phyloP scores from a whole-genome alignment of 1,140 invertebrate species.

The Philopotamus ludificatus region DNA sequence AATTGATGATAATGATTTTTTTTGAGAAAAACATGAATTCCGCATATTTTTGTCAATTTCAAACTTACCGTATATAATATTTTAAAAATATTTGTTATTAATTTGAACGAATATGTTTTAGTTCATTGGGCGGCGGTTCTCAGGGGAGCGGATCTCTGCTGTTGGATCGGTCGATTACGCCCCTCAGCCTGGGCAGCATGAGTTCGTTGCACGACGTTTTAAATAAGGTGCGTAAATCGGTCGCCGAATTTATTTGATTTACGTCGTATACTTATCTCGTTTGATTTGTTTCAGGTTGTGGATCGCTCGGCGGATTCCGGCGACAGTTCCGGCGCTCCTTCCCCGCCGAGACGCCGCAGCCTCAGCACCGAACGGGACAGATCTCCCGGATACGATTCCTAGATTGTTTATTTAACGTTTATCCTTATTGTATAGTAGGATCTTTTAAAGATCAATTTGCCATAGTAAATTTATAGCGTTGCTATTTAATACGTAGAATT shows the following conservation, averaged over 20 bases:
- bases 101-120: constrained; percentile 34
- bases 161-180: constrained; percentile 62
- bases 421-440: background rate
- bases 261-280: background rate
- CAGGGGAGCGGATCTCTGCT: constrained; percentile 52
- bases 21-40: background rate
- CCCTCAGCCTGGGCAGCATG: constrained; percentile 69
- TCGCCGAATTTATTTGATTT: background rate
- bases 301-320: constrained; percentile 38
- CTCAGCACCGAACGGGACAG: constrained; percentile 35
- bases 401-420: background rate
- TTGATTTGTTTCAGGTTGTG: constrained; percentile 33
- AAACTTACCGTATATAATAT: background rate
- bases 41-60: background rate
- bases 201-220: constrained; percentile 72
- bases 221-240: constrained; percentile 43
- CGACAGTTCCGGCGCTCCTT: constrained; percentile 36
- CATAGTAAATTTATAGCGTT: background rate
- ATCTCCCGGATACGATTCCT: constrained; percentile 38
- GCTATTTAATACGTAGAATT: background rate
- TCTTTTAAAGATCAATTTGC: background rate
- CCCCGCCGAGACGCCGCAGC: constrained; percentile 34
- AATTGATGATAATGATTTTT: too few relatives aligned
- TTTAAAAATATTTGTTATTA: background rate
- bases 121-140: constrained; percentile 53